phyloP scores from a whole-genome alignment of 2,113 vertebrate genomes.

The Acrocephalus kingi region DNA sequence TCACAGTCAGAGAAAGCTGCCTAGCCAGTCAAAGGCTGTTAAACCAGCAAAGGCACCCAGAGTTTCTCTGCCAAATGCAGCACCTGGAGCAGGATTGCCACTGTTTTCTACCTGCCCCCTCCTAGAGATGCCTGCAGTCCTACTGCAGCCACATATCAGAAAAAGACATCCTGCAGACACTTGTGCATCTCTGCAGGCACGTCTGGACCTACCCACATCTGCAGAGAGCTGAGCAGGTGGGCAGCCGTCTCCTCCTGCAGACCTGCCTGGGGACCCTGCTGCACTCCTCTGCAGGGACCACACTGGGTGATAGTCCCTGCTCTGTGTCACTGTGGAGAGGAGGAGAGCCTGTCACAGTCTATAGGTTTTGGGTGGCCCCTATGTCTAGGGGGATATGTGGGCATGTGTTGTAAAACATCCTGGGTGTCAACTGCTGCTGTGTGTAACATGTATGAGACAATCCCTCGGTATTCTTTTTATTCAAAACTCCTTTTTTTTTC shows the following conservation, averaged over 20 bases:
- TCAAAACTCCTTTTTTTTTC: neutral
- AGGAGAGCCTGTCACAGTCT: neutral
- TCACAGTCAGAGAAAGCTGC: neutral
- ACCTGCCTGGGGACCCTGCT: rapidly evolving
- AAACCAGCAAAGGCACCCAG: neutral
- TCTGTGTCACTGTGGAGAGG: rapidly evolving
- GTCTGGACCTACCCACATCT: rapidly evolving
- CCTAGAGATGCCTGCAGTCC: neutral
- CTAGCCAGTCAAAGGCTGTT: neutral
- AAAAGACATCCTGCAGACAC: neutral
- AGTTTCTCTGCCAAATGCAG: neutral
- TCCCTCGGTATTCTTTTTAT: neutral
- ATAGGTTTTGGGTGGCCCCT: neutral
- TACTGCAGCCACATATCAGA: rapidly evolving
- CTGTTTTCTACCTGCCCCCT: neutral
- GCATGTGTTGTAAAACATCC: neutral
- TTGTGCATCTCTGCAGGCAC: neutral
- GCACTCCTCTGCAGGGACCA: neutral
- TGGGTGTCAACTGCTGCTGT: neutral
- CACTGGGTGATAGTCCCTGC: rapidly evolving
- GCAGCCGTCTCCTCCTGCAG: rapidly evolving
- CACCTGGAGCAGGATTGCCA: neutral
- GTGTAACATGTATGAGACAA: neutral
- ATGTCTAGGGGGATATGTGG: rapidly evolving
- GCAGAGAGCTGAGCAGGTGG: neutral